Base-by-base conservation (phyloP, 2,113 vertebrate genomes). In the Benitochromis conjunctus region DNA sequence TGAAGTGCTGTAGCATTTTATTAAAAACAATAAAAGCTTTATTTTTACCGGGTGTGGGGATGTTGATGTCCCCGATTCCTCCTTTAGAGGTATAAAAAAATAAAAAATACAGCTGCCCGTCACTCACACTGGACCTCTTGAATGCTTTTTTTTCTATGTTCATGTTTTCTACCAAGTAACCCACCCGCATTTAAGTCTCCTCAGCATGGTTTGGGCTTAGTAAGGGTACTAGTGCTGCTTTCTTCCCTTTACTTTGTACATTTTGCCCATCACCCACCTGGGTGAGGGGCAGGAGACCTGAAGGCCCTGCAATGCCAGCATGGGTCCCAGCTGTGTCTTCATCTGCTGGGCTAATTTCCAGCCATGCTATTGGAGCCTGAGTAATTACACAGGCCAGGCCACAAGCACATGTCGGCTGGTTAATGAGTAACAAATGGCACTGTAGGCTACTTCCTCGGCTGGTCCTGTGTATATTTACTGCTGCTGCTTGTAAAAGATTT, bases 321-420 rank as follows among this genome's bases (percentile, higher is more conserved):
- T 89, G 85, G 85, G 92, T 91, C 95, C 88, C 95, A 96, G 95
- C 94, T 96, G 95, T 92, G 91, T 92, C 85, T 88, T 94, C 91
- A 92, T 95, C 93, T 94, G 88, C 87, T 84, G 89, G 86, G 88
- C 90, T 93, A 83, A 94, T 92, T 95, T 93, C 90, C 90, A 93
- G 91, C 86, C 82, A 24, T 16, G 71, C 89, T 81, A 89, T 90
- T 88, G 89, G 93, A 88, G 76, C 80, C 64, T 48, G 38, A 91
- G 91, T 94, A 93, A 95, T 95, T 95, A 94, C 91, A 89, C 81
- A 84, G 90, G 80, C 90, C 91, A 87, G 87, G 86, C 92, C 93
- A 92, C 83, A 71, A 87, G 89, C 92, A 90, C 83, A 88, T 81
- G 81, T 88, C 85, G 78, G 88, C 84, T 87, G 71, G 89, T 90